Conservation (phyloP, 2,888 invertebrate species). For the Crioceris asparagi region DNA sequence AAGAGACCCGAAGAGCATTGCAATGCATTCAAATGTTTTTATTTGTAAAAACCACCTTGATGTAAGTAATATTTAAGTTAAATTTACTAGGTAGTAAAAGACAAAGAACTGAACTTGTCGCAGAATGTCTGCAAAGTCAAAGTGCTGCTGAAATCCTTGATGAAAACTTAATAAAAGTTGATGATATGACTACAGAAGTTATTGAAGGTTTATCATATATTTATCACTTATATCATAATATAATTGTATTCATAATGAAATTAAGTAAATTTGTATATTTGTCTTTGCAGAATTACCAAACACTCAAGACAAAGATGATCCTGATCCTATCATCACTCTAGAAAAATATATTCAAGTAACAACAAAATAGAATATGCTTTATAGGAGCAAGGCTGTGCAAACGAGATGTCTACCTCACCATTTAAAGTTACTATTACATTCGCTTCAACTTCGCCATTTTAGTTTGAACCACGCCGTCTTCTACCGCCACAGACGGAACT, state of each 20-base stretch:
- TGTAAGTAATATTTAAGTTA: too few relatives aligned
- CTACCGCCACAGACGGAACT: background rate
- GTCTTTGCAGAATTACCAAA: slow-evolving; percentile 1
- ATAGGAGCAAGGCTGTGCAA: slow-evolving; percentile 2
- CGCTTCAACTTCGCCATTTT: background rate
- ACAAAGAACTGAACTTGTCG: background rate
- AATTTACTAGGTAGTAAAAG: too few relatives aligned
- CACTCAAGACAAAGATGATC: background rate
- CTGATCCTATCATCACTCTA: background rate
- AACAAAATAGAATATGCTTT: background rate
- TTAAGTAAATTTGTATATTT: background rate
- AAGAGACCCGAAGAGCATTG: background rate
- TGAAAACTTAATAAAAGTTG: background rate
- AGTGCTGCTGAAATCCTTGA: background rate
- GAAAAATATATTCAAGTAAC: background rate
- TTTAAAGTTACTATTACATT: background rate
- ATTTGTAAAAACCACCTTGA: background rate
- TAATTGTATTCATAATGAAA: background rate
- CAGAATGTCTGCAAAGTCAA: background rate
- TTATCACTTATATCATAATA: too few relatives aligned
- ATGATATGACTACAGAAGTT: background rate
- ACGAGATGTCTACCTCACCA: slow-evolving; percentile 1
- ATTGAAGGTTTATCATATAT: too few relatives aligned
- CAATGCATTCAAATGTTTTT: background rate
- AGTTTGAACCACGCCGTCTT: background rate